Evolutionary conservation across 1,140 invertebrate genomes (phyloP).

Genomic region (Temnothorax curvispinosus): DNA sequence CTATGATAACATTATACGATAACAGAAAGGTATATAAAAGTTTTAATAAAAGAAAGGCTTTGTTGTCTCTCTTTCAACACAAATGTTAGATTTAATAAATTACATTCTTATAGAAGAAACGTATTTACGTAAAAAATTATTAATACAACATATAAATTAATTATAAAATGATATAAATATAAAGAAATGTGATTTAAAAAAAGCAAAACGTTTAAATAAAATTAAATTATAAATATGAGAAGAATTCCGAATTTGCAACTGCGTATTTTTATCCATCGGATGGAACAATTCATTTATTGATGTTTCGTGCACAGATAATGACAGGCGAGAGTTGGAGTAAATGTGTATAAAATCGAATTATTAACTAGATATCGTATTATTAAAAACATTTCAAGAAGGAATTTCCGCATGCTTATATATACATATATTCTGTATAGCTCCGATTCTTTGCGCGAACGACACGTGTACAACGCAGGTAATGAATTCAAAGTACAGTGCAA

Average conservation of each 20-base stretch:
- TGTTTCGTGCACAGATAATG: not conserved
- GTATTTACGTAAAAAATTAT: not conserved
- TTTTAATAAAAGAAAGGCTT: constrained; percentile 21
- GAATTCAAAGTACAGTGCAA: not conserved
- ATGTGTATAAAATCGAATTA: too few relatives aligned
- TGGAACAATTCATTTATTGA: too few relatives aligned
- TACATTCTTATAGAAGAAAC: not conserved
- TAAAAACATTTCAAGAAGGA: not conserved
- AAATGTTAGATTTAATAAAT: not conserved
- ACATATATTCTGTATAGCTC: not conserved
- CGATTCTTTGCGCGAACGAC: not conserved
- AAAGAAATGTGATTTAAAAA: not conserved
- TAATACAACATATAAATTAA: too few relatives aligned
- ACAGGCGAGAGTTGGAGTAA: not conserved
- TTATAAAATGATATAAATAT: not conserved
- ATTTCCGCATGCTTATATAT: not conserved
- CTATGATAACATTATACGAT: constrained; percentile 1
- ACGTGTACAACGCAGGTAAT: not conserved
- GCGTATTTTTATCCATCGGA: not conserved
- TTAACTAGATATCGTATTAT: not conserved
- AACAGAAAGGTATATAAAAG: not conserved
- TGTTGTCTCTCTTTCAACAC: not conserved
- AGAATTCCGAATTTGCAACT: not conserved
- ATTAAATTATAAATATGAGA: not conserved
- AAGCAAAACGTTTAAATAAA: not conserved